Evolutionary conservation across 2,113 vertebrate species (phyloP).

Genomic region (Calonectris borealis): DNA sequence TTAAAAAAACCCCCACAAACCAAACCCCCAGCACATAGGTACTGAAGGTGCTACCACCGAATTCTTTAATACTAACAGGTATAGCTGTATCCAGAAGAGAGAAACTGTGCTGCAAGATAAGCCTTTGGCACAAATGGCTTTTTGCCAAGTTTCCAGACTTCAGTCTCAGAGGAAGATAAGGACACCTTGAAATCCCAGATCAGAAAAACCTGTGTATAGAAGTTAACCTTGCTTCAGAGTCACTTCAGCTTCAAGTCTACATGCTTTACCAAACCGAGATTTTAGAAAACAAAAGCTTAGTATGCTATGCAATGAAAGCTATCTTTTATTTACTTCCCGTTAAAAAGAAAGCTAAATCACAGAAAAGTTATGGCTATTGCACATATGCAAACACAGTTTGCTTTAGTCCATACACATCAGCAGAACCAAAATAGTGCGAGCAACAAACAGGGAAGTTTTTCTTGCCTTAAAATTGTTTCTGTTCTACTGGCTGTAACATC

Average conservation of each 20-base stretch:
- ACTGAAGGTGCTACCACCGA: not conserved
- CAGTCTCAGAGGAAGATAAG: not conserved
- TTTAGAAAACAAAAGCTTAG: not conserved
- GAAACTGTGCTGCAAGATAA: not conserved
- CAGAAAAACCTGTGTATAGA: not conserved
- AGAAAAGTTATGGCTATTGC: not conserved
- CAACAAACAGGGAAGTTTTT: not conserved
- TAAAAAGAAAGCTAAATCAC: not conserved
- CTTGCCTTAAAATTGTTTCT: not conserved
- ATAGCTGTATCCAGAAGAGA: not conserved
- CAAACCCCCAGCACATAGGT: not conserved
- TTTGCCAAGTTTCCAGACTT: not conserved
- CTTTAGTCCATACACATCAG: not conserved
- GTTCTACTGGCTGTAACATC: not conserved
- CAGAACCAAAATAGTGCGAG: not conserved
- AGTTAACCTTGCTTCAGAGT: not conserved
- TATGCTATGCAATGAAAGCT: not conserved
- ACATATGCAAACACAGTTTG: not conserved
- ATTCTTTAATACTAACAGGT: not conserved
- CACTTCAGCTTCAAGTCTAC: not conserved
- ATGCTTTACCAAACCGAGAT: not conserved
- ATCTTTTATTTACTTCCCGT: not conserved
- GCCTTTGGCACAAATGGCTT: not conserved
- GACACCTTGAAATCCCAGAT: slow-evolving; percentile 19
- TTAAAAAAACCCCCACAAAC: not conserved